These are phyloP conservation scores for Thymelicus sylvestris DNA, from an alignment of 2,888 invertebrate species.

Conservation along the genomic window DNA sequence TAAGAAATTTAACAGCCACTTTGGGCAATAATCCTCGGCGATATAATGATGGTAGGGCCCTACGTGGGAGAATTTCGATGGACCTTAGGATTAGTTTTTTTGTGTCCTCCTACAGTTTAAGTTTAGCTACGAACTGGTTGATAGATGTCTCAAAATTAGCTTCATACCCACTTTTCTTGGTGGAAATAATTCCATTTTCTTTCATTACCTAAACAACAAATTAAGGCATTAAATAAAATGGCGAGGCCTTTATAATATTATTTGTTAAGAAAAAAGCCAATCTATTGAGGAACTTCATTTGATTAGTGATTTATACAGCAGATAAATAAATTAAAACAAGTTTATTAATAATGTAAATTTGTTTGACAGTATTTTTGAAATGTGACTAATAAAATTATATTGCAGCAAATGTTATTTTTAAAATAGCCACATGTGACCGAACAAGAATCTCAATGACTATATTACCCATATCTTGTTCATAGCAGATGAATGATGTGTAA, in stretches of 20 bases:
- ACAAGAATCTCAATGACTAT: slow-evolving; percentile 21
- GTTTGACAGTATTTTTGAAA: not conserved
- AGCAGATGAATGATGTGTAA: slow-evolving; percentile 27
- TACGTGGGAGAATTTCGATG: slow-evolving; percentile 55
- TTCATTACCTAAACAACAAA: not conserved
- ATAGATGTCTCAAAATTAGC: not conserved
- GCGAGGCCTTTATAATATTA: no score
- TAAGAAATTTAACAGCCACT: slow-evolving; percentile 76
- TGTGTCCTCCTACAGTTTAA: slow-evolving; percentile 24
- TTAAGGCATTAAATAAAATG: no score
- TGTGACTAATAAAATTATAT: slow-evolving; percentile 7
- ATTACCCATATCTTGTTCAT: slow-evolving; percentile 24
- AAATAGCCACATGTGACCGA: slow-evolving; percentile 10
- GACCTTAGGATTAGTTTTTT: slow-evolving; percentile 45
- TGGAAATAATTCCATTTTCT: not conserved
- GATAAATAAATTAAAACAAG: no score
- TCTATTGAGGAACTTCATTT: no score
- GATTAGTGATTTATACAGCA: no score
- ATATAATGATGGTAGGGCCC: slow-evolving; percentile 40
- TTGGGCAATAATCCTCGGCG: slow-evolving; percentile 53
- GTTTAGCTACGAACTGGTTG: not conserved
- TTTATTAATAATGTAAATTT: not conserved
- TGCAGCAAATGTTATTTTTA: slow-evolving; percentile 13
- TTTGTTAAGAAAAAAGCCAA: no score
- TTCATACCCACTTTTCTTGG: not conserved